Conservation (phyloP, 1,140 invertebrate species). For the Pentalonia nigronervosa region DNA sequence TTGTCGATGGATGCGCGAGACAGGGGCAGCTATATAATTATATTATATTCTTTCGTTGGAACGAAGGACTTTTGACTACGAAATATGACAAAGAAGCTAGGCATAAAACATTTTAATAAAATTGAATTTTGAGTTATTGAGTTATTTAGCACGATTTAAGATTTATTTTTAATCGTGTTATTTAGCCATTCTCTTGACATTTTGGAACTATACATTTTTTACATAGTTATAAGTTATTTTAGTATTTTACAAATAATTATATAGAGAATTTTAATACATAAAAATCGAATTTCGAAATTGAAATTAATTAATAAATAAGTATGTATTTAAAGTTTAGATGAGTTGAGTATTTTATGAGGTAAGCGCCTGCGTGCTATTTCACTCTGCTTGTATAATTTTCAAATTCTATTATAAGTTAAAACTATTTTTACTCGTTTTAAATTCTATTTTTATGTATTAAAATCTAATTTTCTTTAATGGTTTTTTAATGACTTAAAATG, state of each 20-base stretch:
- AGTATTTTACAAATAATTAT: too few relatives aligned
- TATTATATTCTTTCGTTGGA: too few relatives aligned
- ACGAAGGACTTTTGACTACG: too few relatives aligned
- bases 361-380: neutral
- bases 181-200: too few relatives aligned
- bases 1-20: too few relatives aligned
- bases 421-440: neutral
- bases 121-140: too few relatives aligned
- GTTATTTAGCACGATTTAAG: neutral
- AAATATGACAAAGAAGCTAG: too few relatives aligned
- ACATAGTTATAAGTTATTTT: too few relatives aligned
- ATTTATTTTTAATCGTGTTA: too few relatives aligned
- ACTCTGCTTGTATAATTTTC: neutral
- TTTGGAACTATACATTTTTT: too few relatives aligned
- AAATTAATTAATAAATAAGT: neutral
- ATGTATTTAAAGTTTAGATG: neutral
- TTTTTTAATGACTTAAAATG: neutral
- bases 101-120: too few relatives aligned
- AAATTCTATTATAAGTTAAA: neutral
- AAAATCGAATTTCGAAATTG: neutral
- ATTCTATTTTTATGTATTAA: neutral
- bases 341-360: neutral
- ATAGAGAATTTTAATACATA: neutral
- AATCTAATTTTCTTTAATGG: neutral
- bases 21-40: too few relatives aligned